Evolutionary conservation across 2,113 vertebrate species (phyloP).

Genomic region (rat (Rattus norvegicus)): GRCr8 NC_086033.1:75389501-75390000

Average conservation of each 20-base stretch:
- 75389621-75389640: background rate
- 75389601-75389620: background rate
- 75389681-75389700: slow-evolving; percentile 6
- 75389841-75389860: background rate
- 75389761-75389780: background rate
- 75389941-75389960: background rate
- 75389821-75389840: background rate
- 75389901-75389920: background rate
- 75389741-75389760: background rate
- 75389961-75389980: background rate
- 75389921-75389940: background rate
- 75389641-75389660: background rate
- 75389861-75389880: background rate
- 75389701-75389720: background rate
- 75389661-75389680: background rate
- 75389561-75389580: background rate
- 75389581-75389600: background rate
- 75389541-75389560: background rate
- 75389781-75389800: background rate
- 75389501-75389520: background rate
- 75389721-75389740: background rate
- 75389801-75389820: background rate
- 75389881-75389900: background rate
- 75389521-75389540: background rate
- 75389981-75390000: background rate